These are phyloP conservation scores for Myripristis jacobus DNA, from an alignment of 2,797 vertebrate species.

Conservation along the genomic window DNA sequence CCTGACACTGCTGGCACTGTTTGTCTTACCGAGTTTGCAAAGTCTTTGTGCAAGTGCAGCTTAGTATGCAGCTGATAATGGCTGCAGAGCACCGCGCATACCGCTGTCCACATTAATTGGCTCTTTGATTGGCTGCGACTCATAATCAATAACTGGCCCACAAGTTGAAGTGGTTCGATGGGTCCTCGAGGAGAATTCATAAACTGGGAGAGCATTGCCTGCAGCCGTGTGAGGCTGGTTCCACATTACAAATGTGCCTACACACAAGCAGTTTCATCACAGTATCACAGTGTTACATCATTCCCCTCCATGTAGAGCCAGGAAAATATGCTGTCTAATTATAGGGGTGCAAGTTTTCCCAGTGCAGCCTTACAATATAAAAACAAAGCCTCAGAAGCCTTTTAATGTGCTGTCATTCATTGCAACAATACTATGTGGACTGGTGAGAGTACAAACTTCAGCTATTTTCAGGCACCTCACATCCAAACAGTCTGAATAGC, in stretches of 20 bases:
- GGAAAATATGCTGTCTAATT: conserved; percentile 36
- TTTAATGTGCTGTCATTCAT: conserved; percentile 1
- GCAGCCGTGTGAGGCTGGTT: not conserved
- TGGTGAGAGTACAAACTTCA: conserved; percentile 9
- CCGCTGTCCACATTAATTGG: conserved; percentile 58
- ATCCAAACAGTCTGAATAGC: not conserved
- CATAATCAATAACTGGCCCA: conserved; percentile 50
- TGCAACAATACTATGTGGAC: not conserved
- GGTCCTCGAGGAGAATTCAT: conserved; percentile 52
- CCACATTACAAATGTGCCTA: conserved; percentile 1
- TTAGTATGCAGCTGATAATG: conserved; percentile 49
- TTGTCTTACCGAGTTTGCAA: conserved; percentile 39
- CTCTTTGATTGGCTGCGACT: conserved; percentile 64
- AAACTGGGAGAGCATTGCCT: conserved; percentile 15
- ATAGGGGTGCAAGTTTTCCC: conserved; percentile 14
- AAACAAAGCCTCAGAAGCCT: conserved; percentile 23
- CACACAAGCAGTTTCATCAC: conserved; percentile 17
- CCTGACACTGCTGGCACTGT: conserved; percentile 7
- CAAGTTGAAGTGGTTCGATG: conserved; percentile 43
- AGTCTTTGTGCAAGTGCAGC: conserved; percentile 33
- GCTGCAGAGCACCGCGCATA: conserved; percentile 6
- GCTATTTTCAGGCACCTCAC: not conserved
- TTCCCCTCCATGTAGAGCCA: not conserved
- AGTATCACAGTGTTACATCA: conserved; percentile 22
- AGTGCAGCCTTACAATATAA: conserved; percentile 26